phyloP scores from a whole-genome alignment of 2,113 vertebrate genomes.

The Trochalopteron elliotii region DNA sequence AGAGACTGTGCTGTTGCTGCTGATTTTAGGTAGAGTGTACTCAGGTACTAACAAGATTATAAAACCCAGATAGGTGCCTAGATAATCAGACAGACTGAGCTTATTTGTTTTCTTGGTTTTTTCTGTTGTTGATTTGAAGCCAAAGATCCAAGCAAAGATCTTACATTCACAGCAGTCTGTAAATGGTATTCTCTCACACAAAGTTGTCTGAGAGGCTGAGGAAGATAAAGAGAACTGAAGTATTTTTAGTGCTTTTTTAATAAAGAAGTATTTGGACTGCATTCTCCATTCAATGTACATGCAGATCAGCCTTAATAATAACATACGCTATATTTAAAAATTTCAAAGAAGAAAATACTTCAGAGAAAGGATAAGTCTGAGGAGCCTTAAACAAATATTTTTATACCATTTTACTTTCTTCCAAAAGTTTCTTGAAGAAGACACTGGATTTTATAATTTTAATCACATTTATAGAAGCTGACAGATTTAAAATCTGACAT shows the following conservation, averaged over 20 bases:
- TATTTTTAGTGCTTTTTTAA: slow-evolving; percentile 15
- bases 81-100: slow-evolving; percentile 29
- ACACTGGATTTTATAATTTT: not conserved
- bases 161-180: not conserved
- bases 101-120: slow-evolving; percentile 9
- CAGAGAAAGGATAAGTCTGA: slow-evolving; percentile 6
- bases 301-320: slow-evolving; percentile 51
- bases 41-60: not conserved
- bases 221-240: not conserved
- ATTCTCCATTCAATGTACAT: not conserved
- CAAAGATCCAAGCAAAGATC: slow-evolving; percentile 53
- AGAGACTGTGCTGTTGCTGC: not conserved
- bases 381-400: slow-evolving; percentile 34
- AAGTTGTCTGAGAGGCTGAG: not conserved
- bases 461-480: not conserved
- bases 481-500: not conserved
- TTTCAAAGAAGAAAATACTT: slow-evolving; percentile 53
- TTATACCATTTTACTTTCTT: not conserved
- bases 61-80: slow-evolving; percentile 36
- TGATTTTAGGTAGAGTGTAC: not conserved
- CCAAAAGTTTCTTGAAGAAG: not conserved
- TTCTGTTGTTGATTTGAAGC: slow-evolving; percentile 33
- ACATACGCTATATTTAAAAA: not conserved
- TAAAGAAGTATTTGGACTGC: slow-evolving; percentile 6
- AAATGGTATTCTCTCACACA: slow-evolving; percentile 26